Evolutionary conservation across 2,113 vertebrate species (phyloP), one percentile per base, ranked within the genome.

Genomic region (Thalassoma bifasciatum): DNA sequence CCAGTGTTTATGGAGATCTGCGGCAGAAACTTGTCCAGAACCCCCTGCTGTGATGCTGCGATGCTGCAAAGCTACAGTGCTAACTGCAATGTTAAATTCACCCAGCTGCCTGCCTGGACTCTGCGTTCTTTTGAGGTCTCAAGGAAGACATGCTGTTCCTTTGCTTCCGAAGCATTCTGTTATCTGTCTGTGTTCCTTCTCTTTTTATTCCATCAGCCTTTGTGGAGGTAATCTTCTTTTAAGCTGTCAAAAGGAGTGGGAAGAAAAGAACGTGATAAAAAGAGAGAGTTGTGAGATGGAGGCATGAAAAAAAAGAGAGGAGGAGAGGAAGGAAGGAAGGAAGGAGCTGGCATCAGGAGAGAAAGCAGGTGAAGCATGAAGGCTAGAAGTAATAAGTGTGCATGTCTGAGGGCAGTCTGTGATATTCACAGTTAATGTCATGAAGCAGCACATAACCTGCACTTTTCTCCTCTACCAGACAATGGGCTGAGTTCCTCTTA

Each of bases 291-390:
- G 26, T 46, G 61, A 56, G 52, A 14, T 30, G 23, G 24, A 50
- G 34, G 21, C 13, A 49, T 49, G 26, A 46, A 66, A 70, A 46
- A 42, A 42, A 24, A 21, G 16, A 62, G 40, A 37, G 58, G 37
- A 37, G 30, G 30, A 6, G 30, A 30, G 30, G 6, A 30, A 6
- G 6, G 30, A 6, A 30, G 30, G 30, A 30, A 52, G 19, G 58
- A 58, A 12, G 44, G 44, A 46, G 7, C 44, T 17, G 44, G 44
- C 14, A 73, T 38, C 57, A 53, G 6, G n/a, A 44, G 37, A 26
- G 14, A 74, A 65, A 76, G 42, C 70, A 81, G 72, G 75, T 87
- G 86, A 24, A 66, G 75, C 40, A 52, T 57, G 53, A 66, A 34
- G 14, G 44, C 40, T 79, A 68, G 65, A 81, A 83, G 63, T 79